These are phyloP conservation scores for Triplophysa bombifrons DNA, from an alignment of 2,797 vertebrate genomes.

Conservation along the genomic window DNA sequence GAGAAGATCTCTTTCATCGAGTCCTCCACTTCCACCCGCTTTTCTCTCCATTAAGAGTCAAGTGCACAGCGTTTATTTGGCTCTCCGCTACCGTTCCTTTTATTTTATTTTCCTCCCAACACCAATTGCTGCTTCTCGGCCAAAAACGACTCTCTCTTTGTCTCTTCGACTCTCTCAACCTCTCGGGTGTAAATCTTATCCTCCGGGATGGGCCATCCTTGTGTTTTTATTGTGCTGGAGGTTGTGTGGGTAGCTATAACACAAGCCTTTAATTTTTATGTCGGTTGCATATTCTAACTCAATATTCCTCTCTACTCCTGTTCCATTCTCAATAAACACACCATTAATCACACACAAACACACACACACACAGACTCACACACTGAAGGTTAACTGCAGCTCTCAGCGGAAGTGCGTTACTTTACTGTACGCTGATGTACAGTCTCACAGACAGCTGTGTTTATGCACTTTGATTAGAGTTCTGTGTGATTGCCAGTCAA, in stretches of 20 bases:
- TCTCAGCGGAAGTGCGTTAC: neutral
- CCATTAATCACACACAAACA: conserved; percentile 7
- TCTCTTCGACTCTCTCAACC: conserved; percentile 1
- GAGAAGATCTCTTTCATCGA: conserved; percentile 29
- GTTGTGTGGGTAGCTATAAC: conserved; percentile 23
- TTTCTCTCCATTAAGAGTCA: conserved; percentile 31
- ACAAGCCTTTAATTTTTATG: conserved; percentile 27
- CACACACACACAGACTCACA: neutral
- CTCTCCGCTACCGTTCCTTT: conserved; percentile 17
- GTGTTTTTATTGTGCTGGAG: conserved; percentile 7
- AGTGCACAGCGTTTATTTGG: conserved; percentile 33
- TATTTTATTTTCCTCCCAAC: conserved; percentile 9
- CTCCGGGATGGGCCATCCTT: neutral
- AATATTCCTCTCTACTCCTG: conserved; percentile 16
- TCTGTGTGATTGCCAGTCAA: conserved; percentile 1
- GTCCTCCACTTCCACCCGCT: neutral
- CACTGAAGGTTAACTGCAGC: conserved; percentile 6
- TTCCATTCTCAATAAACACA: conserved; percentile 10
- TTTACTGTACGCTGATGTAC: conserved; percentile 5
- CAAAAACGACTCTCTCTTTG: conserved; percentile 25
- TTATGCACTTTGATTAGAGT: conserved; percentile 13
- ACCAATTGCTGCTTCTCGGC: conserved; percentile 16
- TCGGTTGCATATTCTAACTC: conserved; percentile 16
- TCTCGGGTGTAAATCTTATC: conserved; percentile 3
- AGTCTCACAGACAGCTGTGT: conserved; percentile 8